Evolutionary conservation across 2,888 invertebrate genomes (phyloP).

Genomic region (Helleia helle): DNA sequence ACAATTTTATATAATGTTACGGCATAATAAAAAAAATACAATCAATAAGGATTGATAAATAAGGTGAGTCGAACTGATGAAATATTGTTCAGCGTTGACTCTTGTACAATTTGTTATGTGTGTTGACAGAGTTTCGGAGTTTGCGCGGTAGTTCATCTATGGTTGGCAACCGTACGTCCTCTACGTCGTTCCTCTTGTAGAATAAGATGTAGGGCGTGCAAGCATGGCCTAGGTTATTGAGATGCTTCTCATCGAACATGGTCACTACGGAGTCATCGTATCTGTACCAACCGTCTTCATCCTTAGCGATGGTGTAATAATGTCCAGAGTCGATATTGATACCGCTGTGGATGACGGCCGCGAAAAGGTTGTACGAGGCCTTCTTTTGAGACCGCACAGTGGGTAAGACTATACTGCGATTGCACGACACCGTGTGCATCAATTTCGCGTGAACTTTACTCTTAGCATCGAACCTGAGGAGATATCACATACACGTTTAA

Average conservation of each 20-base stretch:
- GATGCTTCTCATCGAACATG: constrained; percentile 71
- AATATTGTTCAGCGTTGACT: constrained; percentile 3
- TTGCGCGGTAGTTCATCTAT: constrained; percentile 44
- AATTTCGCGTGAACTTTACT: constrained; percentile 84
- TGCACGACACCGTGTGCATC: constrained; percentile 78
- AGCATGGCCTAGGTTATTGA: constrained; percentile 77
- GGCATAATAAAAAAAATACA: too few species aligned
- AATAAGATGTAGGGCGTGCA: constrained; percentile 90
- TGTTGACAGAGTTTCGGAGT: constrained; percentile 39
- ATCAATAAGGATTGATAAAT: too few species aligned
- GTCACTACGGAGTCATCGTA: constrained; percentile 87
- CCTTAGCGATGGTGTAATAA: constrained; percentile 88
- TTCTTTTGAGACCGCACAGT: constrained; percentile 28
- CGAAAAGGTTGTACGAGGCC: constrained; percentile 79
- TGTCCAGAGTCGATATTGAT: constrained; percentile 89
- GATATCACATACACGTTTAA: constrained; percentile 9
- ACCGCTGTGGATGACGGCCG: constrained; percentile 89
- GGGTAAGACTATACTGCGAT: constrained; percentile 68
- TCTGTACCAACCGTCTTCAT: constrained; percentile 81
- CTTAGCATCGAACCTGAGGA: constrained; percentile 50
- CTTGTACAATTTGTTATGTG: constrained; percentile 39
- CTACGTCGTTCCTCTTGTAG: constrained; percentile 72
- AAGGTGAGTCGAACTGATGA: background rate
- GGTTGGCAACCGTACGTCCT: constrained; percentile 38
- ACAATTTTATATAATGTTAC: too few species aligned